phyloP scores from a whole-genome alignment of 2,888 invertebrate species.

The Rhagophthalmus giganteus region DNA sequence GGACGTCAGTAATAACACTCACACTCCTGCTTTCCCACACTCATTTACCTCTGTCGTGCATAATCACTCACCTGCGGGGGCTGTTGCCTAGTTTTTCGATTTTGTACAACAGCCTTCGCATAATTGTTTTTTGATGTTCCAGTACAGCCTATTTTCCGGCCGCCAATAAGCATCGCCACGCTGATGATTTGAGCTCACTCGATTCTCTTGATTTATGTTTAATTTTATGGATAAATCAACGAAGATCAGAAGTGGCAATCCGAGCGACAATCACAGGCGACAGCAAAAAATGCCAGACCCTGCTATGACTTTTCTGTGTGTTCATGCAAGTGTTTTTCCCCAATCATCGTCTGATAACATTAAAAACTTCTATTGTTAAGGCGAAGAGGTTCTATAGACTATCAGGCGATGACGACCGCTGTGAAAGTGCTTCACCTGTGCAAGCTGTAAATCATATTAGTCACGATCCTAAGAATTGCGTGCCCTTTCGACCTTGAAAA shows the following conservation, averaged over 20 bases:
- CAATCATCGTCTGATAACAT: conserved; percentile 36
- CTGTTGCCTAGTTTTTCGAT: conserved; percentile 40
- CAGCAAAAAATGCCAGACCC: conserved; percentile 44
- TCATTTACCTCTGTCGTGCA: conserved; percentile 47
- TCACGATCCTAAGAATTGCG: conserved; percentile 34
- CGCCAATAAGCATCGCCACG: conserved; percentile 53
- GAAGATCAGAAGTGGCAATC: conserved; percentile 50
- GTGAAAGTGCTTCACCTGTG: conserved; percentile 20
- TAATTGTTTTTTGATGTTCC: conserved; percentile 54
- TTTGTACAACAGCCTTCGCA: conserved; percentile 43
- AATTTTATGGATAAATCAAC: conserved; percentile 34
- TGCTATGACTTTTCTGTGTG: conserved; percentile 42
- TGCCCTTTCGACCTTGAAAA: conserved; percentile 52
- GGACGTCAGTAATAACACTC: conserved; percentile 37
- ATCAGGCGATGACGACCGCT: conserved; percentile 19
- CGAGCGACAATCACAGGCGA: conserved; percentile 52
- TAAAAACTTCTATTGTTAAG: conserved; percentile 5
- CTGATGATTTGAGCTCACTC: conserved; percentile 43
- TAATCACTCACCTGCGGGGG: conserved; percentile 54
- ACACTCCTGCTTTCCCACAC: conserved; percentile 50
- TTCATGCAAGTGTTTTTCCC: conserved; percentile 46
- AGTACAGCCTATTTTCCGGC: conserved; percentile 57
- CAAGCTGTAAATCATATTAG: conserved; percentile 20
- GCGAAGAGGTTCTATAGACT: conserved; percentile 16
- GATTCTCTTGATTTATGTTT: conserved; percentile 33